Evolutionary conservation across 2,797 vertebrate genomes (phyloP).

Genomic region (Ispidina picta): DNA sequence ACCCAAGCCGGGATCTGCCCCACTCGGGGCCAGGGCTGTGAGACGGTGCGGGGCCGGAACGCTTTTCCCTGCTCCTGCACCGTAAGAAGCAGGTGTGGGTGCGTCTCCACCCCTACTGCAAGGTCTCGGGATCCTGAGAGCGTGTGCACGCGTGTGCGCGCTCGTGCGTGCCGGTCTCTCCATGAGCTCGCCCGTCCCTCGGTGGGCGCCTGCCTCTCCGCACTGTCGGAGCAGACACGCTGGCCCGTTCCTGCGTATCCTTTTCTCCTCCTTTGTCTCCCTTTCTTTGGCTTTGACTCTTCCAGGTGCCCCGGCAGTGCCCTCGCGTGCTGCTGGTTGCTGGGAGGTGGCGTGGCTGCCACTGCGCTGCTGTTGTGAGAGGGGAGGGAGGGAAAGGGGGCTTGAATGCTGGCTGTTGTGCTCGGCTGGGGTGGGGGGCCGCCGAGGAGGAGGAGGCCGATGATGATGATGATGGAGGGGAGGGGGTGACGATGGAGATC

Average conservation of each 20-base stretch:
- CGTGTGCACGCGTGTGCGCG: neutral
- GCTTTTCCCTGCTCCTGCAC: neutral
- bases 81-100: neutral
- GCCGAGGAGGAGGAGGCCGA: conserved; percentile 27
- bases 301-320: conserved; percentile 58
- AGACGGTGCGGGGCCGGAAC: neutral
- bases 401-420: conserved; percentile 70
- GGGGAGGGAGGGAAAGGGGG: conserved; percentile 66
- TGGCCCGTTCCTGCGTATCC: neutral
- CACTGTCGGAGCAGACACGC: conserved; percentile 1
- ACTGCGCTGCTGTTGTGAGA: conserved; percentile 62
- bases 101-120: neutral
- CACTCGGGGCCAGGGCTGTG: neutral
- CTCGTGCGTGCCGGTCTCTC: neutral
- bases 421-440: conserved; percentile 30
- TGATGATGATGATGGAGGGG: conserved; percentile 68
- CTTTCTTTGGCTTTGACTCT: conserved; percentile 49
- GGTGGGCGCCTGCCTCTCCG: neutral
- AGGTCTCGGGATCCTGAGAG: neutral
- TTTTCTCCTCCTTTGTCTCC: conserved; percentile 48
- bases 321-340: conserved; percentile 71
- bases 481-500: conserved; percentile 70
- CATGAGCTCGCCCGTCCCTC: neutral
- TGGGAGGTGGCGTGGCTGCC: conserved; percentile 67
- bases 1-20: neutral